Base-by-base conservation (phyloP, 2,113 vertebrate genomes). In the Myrmecophaga tridactyla region DNA sequence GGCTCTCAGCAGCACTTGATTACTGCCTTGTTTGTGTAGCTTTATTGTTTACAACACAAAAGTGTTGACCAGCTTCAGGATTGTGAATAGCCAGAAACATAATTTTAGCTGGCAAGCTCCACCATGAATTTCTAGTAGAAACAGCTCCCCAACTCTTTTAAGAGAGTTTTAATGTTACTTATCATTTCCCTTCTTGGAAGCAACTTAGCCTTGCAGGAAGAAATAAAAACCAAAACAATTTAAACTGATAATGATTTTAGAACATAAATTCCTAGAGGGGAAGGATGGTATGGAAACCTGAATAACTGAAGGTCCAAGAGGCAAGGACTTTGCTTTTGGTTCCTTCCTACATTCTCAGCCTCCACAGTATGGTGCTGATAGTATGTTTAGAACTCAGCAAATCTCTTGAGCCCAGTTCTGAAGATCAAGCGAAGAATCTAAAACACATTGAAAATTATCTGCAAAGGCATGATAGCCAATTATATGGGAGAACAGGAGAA, bases 1-100 rank as follows among this genome's bases (percentile, higher is more conserved):
- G 76, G 94, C 81, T 78, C 67, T 41, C 76, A 29, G 36, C 27
- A 48, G 56, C 11, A 23, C 27, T 1, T 65, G 17, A 72, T 94
- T n/a, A 48, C 90, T 73, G 65, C 34, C 94, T 62, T 90, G 70
- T 77, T 92, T 89, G 86, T 86, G 67, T 93, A 58, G 63, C 91
- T 82, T 39, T 36, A n/a, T n/a, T 75, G 85, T 69, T 95, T 53
- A 70, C 51, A 46, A 41, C 48, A 20, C 93, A 76, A 48, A 92
- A n/a, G 89, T 67, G 80, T 15, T 84, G 67, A 72, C 87, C 56
- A 3, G 51, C 11, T 65, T 34, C 29, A 48, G 31, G 18, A 69
- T n/a, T 85, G 36, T 70, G 56, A 86, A 90, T 69, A 53, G 25
- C 36, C 85, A 78, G 86, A 51, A 80, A 87, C 18, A 62, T 36